Evolutionary conservation across 23 tunicate species (phyloP).

Genomic region (Ciona savignyi): DNA sequence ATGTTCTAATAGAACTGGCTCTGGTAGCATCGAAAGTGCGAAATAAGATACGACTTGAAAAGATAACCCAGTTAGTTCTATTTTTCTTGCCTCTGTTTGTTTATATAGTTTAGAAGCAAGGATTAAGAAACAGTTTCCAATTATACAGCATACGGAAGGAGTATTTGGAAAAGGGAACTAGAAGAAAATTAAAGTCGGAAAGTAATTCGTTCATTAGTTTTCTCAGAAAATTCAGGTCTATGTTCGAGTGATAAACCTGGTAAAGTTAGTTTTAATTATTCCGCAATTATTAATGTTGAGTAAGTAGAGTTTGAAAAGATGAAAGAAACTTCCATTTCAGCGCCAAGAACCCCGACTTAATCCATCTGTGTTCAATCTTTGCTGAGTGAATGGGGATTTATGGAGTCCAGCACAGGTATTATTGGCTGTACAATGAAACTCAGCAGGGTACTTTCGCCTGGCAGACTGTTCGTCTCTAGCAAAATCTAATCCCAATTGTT

Average conservation of each 20-base stretch:
- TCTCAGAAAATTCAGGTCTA: no score
- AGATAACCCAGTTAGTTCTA: neutral
- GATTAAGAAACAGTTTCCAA: neutral
- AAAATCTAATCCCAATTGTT: neutral
- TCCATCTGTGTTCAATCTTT: neutral
- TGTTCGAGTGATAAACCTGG: no score
- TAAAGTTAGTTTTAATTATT: no score
- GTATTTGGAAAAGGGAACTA: neutral
- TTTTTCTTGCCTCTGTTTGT: neutral
- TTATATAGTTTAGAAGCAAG: neutral
- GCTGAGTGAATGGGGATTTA: neutral
- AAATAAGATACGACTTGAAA: neutral
- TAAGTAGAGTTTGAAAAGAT: no score
- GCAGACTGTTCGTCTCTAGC: neutral
- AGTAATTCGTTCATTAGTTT: no score
- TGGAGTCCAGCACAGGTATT: conserved; percentile 1
- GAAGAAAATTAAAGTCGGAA: no score
- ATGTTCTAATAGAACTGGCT: neutral
- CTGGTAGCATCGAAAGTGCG: neutral
- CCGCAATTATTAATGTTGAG: no score
- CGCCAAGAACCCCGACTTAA: neutral
- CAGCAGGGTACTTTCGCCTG: neutral
- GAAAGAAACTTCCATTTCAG: neutral
- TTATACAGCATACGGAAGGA: neutral
- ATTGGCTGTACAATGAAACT: neutral